Evolutionary conservation across 2,888 invertebrate species (phyloP).

Genomic region (Cryptocheilus praepositus): DNA sequence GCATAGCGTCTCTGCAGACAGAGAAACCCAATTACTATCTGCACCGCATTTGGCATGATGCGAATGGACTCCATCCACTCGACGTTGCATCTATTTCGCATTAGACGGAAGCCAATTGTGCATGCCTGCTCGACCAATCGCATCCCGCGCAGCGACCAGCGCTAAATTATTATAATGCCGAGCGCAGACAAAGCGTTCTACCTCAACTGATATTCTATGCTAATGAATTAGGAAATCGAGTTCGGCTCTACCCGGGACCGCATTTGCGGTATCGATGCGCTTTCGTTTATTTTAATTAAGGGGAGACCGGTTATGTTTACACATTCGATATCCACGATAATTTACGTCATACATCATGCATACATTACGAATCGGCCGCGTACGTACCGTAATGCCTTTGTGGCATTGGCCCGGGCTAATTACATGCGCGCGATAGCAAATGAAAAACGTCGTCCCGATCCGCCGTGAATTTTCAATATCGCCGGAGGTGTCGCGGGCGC

Average conservation of each 20-base stretch:
- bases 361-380: conserved; percentile 1
- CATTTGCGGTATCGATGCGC: conserved; percentile 16
- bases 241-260: conserved; percentile 11
- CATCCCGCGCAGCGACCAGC: conserved; percentile 23
- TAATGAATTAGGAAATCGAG: conserved; percentile 51
- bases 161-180: conserved; percentile 53
- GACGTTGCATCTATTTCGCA: conserved; percentile 51
- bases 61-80: conserved; percentile 39
- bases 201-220: conserved; percentile 38
- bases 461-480: background rate
- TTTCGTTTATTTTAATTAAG: conserved; percentile 11
- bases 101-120: conserved; percentile 47
- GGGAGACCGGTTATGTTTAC: no score
- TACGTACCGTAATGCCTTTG: no score
- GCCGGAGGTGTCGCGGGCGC: no score
- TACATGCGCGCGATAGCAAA: background rate
- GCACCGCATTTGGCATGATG: conserved; percentile 42
- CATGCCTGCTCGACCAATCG: conserved; percentile 31
- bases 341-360: conserved; percentile 14
- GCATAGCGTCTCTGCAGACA: conserved; percentile 12
- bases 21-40: conserved; percentile 48
- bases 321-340: conserved; percentile 1
- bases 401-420: no score
- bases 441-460: background rate
- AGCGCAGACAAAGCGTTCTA: conserved; percentile 37